phyloP scores from a whole-genome alignment of 2,888 invertebrate genomes.

The Drosophila kuntzei region DNA sequence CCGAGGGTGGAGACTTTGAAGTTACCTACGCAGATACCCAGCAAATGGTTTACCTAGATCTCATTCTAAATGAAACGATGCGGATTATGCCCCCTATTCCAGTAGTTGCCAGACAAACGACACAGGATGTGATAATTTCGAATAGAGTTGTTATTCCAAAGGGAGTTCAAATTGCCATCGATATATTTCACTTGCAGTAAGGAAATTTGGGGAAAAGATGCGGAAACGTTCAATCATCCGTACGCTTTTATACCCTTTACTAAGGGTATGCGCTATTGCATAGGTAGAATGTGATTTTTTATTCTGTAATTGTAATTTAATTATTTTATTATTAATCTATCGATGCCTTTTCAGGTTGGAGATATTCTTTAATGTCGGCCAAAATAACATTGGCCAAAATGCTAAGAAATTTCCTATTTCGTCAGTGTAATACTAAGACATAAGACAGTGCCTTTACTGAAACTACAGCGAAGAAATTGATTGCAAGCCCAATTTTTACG shows the following conservation, averaged over 20 bases:
- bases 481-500: too few relatives aligned
- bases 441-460: slow-evolving; percentile 71
- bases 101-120: slow-evolving; percentile 75
- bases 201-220: slow-evolving; percentile 83
- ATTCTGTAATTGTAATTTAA: slow-evolving; percentile 36
- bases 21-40: slow-evolving; percentile 78
- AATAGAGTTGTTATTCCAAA: slow-evolving; percentile 67
- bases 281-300: slow-evolving; percentile 65
- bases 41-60: slow-evolving; percentile 82
- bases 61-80: slow-evolving; percentile 83
- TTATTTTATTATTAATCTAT: neutral
- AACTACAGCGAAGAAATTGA: slow-evolving; percentile 64
- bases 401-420: slow-evolving; percentile 80
- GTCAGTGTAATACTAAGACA: slow-evolving; percentile 83
- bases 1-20: slow-evolving; percentile 64
- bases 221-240: slow-evolving; percentile 83
- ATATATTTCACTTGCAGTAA: slow-evolving; percentile 81
- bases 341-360: slow-evolving; percentile 73
- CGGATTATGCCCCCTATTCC: slow-evolving; percentile 83
- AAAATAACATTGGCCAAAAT: slow-evolving; percentile 82
- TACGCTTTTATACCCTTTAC: slow-evolving; percentile 84
- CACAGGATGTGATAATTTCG: slow-evolving; percentile 69
- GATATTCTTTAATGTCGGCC: slow-evolving; percentile 79
- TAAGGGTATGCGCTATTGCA: slow-evolving; percentile 83
- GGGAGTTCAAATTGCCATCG: slow-evolving; percentile 74